These are phyloP conservation scores for Acleris laterana DNA, from an alignment of 2,888 invertebrate species.

Conservation along the genomic window DNA sequence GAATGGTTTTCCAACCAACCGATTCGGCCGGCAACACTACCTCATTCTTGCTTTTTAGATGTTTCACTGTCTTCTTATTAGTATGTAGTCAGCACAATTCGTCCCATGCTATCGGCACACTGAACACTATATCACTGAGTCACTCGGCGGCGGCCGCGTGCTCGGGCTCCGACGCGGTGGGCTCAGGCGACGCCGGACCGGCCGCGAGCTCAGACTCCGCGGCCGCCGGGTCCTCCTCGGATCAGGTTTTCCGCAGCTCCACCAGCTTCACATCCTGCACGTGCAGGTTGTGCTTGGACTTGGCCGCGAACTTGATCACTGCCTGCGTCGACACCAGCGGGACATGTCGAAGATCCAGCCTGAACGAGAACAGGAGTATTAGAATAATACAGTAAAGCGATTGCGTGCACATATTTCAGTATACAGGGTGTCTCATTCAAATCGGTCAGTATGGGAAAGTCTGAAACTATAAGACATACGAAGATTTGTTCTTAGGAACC, in stretches of 20 bases:
- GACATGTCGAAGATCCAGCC: conserved; percentile 91
- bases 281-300: conserved; percentile 90
- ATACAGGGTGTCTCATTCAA: too few relatives aligned
- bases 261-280: conserved; percentile 92
- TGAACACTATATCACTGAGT: conserved; percentile 41
- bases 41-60: not conserved
- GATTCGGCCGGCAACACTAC: not conserved
- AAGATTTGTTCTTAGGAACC: too few relatives aligned
- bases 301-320: conserved; percentile 92
- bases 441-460: too few relatives aligned
- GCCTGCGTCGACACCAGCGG: conserved; percentile 92
- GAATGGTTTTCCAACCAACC: too few relatives aligned
- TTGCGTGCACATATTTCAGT: too few relatives aligned
- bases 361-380: conserved; percentile 41
- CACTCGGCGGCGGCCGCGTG: conserved; percentile 23
- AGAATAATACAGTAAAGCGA: too few relatives aligned
- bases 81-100: not conserved
- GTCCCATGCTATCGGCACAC: conserved; percentile 43
- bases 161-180: conserved; percentile 26
- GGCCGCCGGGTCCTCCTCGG: conserved; percentile 43
- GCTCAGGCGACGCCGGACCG: conserved; percentile 34
- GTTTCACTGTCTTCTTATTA: not conserved
- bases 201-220: conserved; percentile 33
- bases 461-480: too few relatives aligned
- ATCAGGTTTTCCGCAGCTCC: conserved; percentile 84